Evolutionary conservation across 2,888 invertebrate species (phyloP).

Genomic region (Ophion ventricosus): DNA sequence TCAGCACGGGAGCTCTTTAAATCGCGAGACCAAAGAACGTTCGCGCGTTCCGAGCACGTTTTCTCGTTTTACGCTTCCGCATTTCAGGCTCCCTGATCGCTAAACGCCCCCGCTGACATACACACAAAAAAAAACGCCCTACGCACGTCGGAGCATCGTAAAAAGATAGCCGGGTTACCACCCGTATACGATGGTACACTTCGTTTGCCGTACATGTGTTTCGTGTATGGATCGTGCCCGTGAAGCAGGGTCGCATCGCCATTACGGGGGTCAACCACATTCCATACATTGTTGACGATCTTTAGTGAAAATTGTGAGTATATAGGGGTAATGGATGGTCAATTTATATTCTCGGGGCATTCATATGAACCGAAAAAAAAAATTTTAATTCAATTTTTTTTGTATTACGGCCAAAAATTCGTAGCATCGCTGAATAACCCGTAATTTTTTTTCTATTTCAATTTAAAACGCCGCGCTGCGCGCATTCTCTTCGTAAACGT

Average conservation of each 20-base stretch:
- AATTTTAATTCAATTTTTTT: too few relatives aligned
- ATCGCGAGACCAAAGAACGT: conserved; percentile 53
- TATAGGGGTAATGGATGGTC: too few relatives aligned
- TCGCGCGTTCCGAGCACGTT: conserved; percentile 56
- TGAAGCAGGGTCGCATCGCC: not conserved
- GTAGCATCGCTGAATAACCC: too few relatives aligned
- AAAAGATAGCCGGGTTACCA: not conserved
- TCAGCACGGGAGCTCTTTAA: conserved; percentile 38
- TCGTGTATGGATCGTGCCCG: not conserved
- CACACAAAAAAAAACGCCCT: not conserved
- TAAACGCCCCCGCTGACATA: not conserved
- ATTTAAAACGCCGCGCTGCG: too few relatives aligned
- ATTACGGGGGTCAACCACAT: not conserved
- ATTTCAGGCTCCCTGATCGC: conserved; percentile 10
- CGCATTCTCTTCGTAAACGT: too few relatives aligned
- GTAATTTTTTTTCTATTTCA: too few relatives aligned
- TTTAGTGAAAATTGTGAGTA: too few relatives aligned
- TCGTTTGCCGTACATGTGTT: not conserved
- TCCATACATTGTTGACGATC: too few relatives aligned
- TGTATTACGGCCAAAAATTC: too few relatives aligned
- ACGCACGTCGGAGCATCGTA: not conserved
- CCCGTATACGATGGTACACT: not conserved
- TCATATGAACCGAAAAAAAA: too few relatives aligned
- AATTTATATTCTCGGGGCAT: too few relatives aligned
- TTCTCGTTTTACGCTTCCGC: conserved; percentile 57